phyloP scores from a whole-genome alignment of 2,888 invertebrate genomes.

The Hofmannophila pseudospretella region DNA sequence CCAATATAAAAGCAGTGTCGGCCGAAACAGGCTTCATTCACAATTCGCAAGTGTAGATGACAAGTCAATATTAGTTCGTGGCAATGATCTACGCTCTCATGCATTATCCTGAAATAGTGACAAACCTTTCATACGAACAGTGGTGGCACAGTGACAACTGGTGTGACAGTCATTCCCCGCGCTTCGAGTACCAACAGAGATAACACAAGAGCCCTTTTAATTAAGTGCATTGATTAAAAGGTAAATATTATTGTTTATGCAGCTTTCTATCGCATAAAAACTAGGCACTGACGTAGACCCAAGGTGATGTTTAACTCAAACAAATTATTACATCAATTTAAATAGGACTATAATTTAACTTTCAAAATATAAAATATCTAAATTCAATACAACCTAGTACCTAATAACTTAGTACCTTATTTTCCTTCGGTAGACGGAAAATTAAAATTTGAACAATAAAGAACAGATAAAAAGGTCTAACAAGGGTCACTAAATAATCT shows the following conservation, averaged over 20 bases:
- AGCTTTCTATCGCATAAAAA: constrained; percentile 9
- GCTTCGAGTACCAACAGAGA: constrained; percentile 68
- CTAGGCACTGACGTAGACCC: constrained; percentile 11
- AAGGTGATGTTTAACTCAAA: constrained; percentile 5
- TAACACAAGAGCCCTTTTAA: constrained; percentile 47
- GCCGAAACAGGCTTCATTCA: constrained; percentile 49
- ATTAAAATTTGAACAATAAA: background rate
- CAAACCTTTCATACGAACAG: constrained; percentile 60
- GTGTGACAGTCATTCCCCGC: constrained; percentile 69
- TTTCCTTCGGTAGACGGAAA: too few relatives aligned
- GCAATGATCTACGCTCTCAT: constrained; percentile 73
- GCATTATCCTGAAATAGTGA: constrained; percentile 52
- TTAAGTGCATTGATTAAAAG: constrained; percentile 56
- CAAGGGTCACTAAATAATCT: constrained; percentile 28
- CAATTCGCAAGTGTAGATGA: constrained; percentile 58
- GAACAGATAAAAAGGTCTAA: constrained; percentile 16
- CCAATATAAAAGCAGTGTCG: constrained; percentile 45
- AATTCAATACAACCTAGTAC: too few relatives aligned
- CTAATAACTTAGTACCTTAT: too few relatives aligned
- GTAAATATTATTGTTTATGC: constrained; percentile 60
- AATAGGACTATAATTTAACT: too few relatives aligned
- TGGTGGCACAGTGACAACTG: constrained; percentile 75
- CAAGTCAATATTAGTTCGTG: constrained; percentile 61
- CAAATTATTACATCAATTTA: too few relatives aligned
- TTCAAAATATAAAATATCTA: too few relatives aligned